These are phyloP conservation scores for Struthidea cinerea DNA, from an alignment of 2,113 vertebrate genomes.

Conservation along the genomic window DNA sequence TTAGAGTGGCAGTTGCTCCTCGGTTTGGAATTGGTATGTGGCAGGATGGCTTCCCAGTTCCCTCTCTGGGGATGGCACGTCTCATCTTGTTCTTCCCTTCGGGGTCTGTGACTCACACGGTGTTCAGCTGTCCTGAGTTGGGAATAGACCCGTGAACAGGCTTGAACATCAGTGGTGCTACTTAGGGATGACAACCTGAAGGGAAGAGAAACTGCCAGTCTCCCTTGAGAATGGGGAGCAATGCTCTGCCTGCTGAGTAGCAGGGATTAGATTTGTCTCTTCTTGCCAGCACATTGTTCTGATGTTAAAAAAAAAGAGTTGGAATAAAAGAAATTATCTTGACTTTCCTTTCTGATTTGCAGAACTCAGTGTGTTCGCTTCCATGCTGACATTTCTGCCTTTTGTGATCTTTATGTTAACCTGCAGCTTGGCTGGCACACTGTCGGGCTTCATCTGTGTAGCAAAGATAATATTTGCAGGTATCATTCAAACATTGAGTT, in stretches of 20 bases:
- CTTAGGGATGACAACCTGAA: neutral
- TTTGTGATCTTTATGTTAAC: neutral
- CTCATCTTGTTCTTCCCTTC: neutral
- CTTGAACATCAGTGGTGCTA: neutral
- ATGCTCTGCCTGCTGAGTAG: neutral
- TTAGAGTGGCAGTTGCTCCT: slow-evolving; percentile 11
- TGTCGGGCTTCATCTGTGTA: neutral
- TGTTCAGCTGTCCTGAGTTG: neutral
- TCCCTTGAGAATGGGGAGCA: neutral
- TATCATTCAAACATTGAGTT: neutral
- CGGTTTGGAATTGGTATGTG: neutral
- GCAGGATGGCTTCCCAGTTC: neutral
- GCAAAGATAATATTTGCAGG: neutral
- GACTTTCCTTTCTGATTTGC: neutral
- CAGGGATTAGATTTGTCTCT: neutral
- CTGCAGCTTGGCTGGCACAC: neutral
- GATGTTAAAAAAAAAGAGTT: neutral
- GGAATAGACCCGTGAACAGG: neutral
- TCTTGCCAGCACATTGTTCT: neutral
- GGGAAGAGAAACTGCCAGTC: neutral
- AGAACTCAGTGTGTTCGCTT: neutral
- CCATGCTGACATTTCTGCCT: neutral
- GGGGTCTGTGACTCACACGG: neutral
- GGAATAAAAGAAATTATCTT: neutral
- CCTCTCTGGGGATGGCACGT: neutral